Base-by-base conservation (phyloP, 2,113 vertebrate genomes). In the Catagonus wagneri region DNA sequence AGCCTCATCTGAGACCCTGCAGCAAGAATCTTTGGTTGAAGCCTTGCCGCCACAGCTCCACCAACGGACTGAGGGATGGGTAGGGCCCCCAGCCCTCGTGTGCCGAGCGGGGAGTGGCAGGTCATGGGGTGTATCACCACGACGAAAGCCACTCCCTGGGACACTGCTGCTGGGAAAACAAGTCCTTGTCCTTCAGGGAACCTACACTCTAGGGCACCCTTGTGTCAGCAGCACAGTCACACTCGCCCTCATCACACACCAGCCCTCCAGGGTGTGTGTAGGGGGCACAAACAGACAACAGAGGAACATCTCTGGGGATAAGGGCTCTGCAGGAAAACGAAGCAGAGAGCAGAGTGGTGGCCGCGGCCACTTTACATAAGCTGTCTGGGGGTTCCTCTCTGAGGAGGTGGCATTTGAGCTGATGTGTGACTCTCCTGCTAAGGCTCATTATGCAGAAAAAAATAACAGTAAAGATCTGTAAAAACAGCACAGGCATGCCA, bases 381-480 rank as follows among this genome's bases (percentile, higher is more conserved):
- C 39, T 69, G 60, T 34, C 44, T 27, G 34, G 58, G 3, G 56
- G 15, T 20, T 32, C 16, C 85, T 74, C 74, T 76, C 83, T 79
- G 75, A 80, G 20, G 60, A 80, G 83, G 71, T 66, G 84, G 60
- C 94, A 93, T 90, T 65, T 88, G 88, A 94, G 58, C 76, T 81
- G 66, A 93, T 29, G 9, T 68, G 65, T 84, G 68, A 83, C 34
- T 85, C 75, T 95, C 83, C 87, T 74, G 72, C 87, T 93, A 71
- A 94, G 90, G 19, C 54, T 94, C 65, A 36, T 39, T 44, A 84
- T 72, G 72, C 66, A 89, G 56, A 54, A 89, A 92, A 85, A 86
- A 91, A 50, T 63, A 89, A 84, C 34, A 74, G 58, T 58, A 44
- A 95, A 92, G 63, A 60, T n/a, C 54, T 60, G 39, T 86, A 91